Base-by-base conservation (phyloP, 2,797 vertebrate species). In the Chrosomus eos region DNA sequence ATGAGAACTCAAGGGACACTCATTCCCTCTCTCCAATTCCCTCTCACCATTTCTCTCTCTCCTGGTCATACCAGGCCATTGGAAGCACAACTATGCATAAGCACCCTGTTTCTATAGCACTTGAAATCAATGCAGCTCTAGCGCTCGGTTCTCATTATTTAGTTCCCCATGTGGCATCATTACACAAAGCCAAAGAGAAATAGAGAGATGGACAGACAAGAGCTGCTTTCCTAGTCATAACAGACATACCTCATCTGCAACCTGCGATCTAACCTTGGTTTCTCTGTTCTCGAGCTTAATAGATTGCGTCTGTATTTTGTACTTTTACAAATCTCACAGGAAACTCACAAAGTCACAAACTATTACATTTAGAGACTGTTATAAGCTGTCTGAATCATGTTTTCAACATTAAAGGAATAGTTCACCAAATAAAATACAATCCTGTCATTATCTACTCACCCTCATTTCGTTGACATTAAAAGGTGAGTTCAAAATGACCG, bases 41-140 rank as follows among this genome's bases (percentile, higher is more conserved):
- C 60, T 83, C 43, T 83, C 28, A n/a, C n/a, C n/a, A 31, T 45
- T 45, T 82, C 51, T 74, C 60, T 83, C 43, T 83, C 28, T 53
- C 31, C 55, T 75, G 43, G 58, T 55, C 62, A 83, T 71, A 86
- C 70, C 31, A 16, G n/a, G 83, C 88, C 85, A 86, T 91, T 92
- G 87, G 28, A 87, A 48, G 21, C 78, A 74, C 71, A 28, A 83
- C 86, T 87, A 53, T 71, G 38, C 28, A 84, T 43, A 75, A 85
- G 88, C 84, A 87, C 68, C 73, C 78, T 88, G 64, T 89, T 83
- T 86, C 89, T 88, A 80, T 89, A 68, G 90, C 81, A 88, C 93
- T 88, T 38, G 33, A 88, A 89, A 90, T 90, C 92, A 94, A 91
- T 88, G 90, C 70, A 68, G 18, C 73, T 6, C 26, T 70, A 8